These are phyloP conservation scores for Scolopax bukidnonensis DNA, from an alignment of 2,797 vertebrate genomes.

Conservation along the genomic window DNA sequence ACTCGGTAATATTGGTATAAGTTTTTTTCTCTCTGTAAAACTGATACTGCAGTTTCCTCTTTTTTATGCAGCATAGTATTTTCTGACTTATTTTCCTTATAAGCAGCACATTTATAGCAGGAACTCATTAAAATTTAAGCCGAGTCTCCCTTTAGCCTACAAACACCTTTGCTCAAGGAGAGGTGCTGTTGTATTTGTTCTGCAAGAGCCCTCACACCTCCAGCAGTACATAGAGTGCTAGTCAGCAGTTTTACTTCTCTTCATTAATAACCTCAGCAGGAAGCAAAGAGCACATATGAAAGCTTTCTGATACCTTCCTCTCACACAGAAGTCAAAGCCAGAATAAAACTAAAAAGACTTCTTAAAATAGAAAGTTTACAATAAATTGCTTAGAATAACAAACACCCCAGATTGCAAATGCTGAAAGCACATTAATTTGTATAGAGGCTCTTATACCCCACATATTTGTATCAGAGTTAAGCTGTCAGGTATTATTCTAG, in stretches of 20 bases:
- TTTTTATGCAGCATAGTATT: neutral
- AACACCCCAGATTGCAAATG: neutral
- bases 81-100: neutral
- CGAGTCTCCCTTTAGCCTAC: neutral
- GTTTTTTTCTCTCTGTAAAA: neutral
- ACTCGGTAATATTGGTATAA: neutral
- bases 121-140: neutral
- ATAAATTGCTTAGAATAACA: constrained; percentile 15
- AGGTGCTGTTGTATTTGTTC: neutral
- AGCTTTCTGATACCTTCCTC: constrained; percentile 41
- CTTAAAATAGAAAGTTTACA: constrained; percentile 41
- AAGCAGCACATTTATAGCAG: neutral
- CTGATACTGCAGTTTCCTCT: neutral
- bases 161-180: neutral
- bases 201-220: neutral
- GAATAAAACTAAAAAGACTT: constrained; percentile 41
- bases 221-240: neutral
- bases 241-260: constrained; percentile 58
- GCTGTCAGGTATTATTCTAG: neutral
- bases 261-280: constrained; percentile 68
- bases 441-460: neutral
- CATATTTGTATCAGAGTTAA: neutral
- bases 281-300: constrained; percentile 32
- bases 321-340: constrained; percentile 46
- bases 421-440: neutral